Base-by-base conservation (phyloP, 1,140 invertebrate genomes). In the Drosophila melanica region DNA sequence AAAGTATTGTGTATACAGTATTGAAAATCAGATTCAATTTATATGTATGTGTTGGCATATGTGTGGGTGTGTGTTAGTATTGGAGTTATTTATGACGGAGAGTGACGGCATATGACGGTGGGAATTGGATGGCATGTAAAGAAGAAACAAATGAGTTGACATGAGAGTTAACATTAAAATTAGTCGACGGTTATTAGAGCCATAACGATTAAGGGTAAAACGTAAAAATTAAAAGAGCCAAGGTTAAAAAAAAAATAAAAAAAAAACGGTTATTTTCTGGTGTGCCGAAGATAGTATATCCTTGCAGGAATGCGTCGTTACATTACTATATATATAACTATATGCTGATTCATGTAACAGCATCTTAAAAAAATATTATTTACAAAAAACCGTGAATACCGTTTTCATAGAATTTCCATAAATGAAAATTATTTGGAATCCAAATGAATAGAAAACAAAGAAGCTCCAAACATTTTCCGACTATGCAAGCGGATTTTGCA, bases 41-140 rank as follows among this genome's bases (percentile, higher is more conserved):
- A 54, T 18, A 20, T 27, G 23, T 9, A 14, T 18, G 39, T 44
- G 20, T n/a, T 20, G 14, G 23, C 33, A 18, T 18, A n/a, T 16
- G 20, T 53, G 16, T 8, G 50, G 11, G 9, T 35, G 41, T 23
- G 30, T 62, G 23, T 53, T 35, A 51, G 27, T 53, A 53, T 55
- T 70, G 59, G 35, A 65, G 62, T 71, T 71, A 58, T 45, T 73
- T 73, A 67, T 73, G 70, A 60, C 63, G 63, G 63, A 67, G 70
- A 72, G 63, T 73, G 63, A 47, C 64, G 62, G 53, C 62, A 71
- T 67, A 74, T 68, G 64, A 68, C 71, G 71, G 71, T 87, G 70
- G 78, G 81, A 78, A 55, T 77, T 85, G 89, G 75, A 91, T 90
- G 87, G 86, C 79, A 92, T 85, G 80, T 89, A 90, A 86, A 90